Evolutionary conservation across 23 tunicate genomes (phyloP).

Genomic region (Trididemnum clinides): DNA sequence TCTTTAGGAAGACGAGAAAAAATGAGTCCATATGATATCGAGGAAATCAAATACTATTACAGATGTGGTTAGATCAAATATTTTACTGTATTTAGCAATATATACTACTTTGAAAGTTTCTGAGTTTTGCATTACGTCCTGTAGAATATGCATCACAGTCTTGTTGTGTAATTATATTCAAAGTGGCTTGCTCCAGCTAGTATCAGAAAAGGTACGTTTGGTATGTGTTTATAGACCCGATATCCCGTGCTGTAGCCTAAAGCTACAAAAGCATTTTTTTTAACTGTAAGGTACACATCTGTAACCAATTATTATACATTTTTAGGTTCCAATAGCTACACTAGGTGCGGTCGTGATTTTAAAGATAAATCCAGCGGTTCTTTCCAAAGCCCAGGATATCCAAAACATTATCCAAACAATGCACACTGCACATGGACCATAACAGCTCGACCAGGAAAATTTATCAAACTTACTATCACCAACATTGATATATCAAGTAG

Average conservation of each 20-base stretch:
- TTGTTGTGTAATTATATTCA: too few relatives aligned
- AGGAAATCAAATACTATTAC: slow-evolving; percentile 91
- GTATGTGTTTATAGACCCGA: too few relatives aligned
- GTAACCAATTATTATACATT: too few relatives aligned
- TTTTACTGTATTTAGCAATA: too few relatives aligned
- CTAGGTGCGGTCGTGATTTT: slow-evolving; percentile 89
- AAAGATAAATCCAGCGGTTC: slow-evolving; percentile 42
- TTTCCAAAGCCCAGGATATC: slow-evolving; percentile 77
- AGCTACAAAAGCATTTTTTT: too few relatives aligned
- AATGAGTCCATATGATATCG: slow-evolving; percentile 95
- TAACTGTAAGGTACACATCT: too few relatives aligned
- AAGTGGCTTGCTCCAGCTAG: too few relatives aligned
- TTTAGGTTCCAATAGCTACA: slow-evolving; percentile 41
- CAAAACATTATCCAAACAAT: slow-evolving; percentile 68
- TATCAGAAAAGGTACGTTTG: too few relatives aligned
- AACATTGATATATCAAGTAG: slow-evolving; percentile 76
- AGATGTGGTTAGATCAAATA: slow-evolving; percentile 83
- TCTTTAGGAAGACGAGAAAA: slow-evolving; percentile 81
- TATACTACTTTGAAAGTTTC: too few relatives aligned
- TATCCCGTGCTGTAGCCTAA: too few relatives aligned
- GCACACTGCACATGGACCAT: slow-evolving; percentile 98
- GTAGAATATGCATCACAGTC: too few relatives aligned
- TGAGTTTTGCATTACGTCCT: too few relatives aligned
- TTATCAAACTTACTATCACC: slow-evolving; percentile 53
- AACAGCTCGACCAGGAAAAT: slow-evolving; percentile 61